These are phyloP conservation scores for Dolichoris vasculosae DNA, from an alignment of 1,140 invertebrate species.

Conservation along the genomic window DNA sequence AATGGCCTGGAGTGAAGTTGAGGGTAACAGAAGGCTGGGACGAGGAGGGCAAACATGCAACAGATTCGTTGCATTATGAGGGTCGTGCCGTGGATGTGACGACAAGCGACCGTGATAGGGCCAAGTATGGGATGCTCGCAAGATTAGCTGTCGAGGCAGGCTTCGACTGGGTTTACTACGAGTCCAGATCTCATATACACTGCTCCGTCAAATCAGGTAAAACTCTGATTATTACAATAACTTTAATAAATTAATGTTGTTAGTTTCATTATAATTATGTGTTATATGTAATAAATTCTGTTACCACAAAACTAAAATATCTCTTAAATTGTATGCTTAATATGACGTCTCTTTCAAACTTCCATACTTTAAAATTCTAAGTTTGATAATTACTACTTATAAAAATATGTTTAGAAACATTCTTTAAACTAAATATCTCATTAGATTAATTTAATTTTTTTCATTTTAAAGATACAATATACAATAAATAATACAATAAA, in stretches of 20 bases:
- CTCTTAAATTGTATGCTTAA: no score
- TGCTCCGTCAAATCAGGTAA: conserved; percentile 98
- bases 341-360: no score
- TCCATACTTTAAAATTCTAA: no score
- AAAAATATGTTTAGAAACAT: no score
- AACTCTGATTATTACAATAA: conserved; percentile 56
- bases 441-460: no score
- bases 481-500: no score
- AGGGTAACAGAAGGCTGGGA: conserved; percentile 96
- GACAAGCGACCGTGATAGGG: conserved; percentile 92
- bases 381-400: no score
- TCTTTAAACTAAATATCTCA: no score
- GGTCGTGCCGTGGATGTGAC: conserved; percentile 96
- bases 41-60: conserved; percentile 86
- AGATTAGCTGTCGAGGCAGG: conserved; percentile 96
- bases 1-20: conserved; percentile 95
- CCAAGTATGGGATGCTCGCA: conserved; percentile 96
- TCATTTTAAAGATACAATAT: no score
- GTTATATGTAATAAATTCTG: neutral
- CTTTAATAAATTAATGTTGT: neutral
- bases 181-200: conserved; percentile 94
- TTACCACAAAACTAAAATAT: no score
- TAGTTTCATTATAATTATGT: neutral
- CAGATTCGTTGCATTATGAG: conserved; percentile 94
- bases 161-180: conserved; percentile 99